Evolutionary conservation across 1,140 invertebrate species (phyloP), one percentile per base, ranked within the genome.

Genomic region (Drosophila repletoides): DNA sequence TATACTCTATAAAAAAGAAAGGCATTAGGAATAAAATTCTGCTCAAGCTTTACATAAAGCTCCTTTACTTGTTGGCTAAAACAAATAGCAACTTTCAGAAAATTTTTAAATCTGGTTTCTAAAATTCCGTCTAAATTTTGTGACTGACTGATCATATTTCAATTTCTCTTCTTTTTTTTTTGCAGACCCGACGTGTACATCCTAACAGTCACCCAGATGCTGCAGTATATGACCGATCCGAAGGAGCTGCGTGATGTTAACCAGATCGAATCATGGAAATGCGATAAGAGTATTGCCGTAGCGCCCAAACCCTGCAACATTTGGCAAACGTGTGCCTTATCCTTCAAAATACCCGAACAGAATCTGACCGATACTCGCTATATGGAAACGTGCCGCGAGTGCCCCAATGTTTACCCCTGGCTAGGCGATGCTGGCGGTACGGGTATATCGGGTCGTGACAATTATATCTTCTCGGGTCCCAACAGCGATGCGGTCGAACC

Each of bases 211-310:
- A 97, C 97, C 0, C 96, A 98, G 92, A 94, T 95, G 15, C 91
- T 98, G 14, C 94, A 95, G 9, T 98, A 97, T 95, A 96, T 98
- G 91, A 97, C 96, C 1, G 96, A 97, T 76, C 97, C 97, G 0
- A 94, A 94, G 81, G 91, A 95, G 9, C 87, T 93, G 1, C 95
- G 94, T 70, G 90, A 93, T 7, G 86, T 97, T 1, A 92, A 91
- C 71, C 48, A 61, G 22, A 97, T 94, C 74, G 96, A 96, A 65
- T 91, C 95, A 2, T 97, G 96, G 96, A 93, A 93, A 28, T 97
- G 96, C 88, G 95, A 95, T 53, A 95, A 94, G 76, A 93, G 93
- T 63, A 92, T 93, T 59, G 90, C 94, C 21, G 93, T 94, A 14
- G 93, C 94, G 19, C 92, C 93, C 15, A 89, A 89, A 48, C 93